These are phyloP conservation scores for Hystrix cristata DNA, from an alignment of 2,113 vertebrate genomes.

Conservation along the genomic window DNA sequence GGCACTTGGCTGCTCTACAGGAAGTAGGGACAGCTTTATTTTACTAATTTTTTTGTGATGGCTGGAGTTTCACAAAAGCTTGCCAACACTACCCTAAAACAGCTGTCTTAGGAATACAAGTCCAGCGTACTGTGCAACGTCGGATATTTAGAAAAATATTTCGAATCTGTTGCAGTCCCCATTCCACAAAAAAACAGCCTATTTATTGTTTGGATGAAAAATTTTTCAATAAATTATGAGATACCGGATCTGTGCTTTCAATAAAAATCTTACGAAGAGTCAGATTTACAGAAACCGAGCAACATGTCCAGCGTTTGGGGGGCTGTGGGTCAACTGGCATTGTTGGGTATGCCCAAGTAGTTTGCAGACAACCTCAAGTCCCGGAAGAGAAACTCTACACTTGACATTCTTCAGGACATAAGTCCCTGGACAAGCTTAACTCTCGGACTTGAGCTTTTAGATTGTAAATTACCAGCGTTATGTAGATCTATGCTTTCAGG, in stretches of 20 bases:
- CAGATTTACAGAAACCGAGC: background rate
- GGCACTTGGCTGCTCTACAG: background rate
- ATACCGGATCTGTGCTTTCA: background rate
- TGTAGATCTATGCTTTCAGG: conserved; percentile 6
- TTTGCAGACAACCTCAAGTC: background rate
- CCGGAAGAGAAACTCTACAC: background rate
- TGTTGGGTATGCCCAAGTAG: accelerated
- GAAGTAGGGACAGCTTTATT: background rate
- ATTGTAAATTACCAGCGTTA: background rate
- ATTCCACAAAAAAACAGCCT: background rate
- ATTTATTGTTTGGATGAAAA: background rate
- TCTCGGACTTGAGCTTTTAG: background rate
- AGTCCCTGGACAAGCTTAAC: background rate
- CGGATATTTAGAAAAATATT: background rate
- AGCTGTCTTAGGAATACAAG: conserved; percentile 19
- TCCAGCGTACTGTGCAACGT: background rate
- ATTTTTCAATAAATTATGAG: background rate
- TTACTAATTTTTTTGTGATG: background rate
- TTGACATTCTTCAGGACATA: background rate
- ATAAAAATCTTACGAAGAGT: background rate
- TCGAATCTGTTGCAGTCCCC: background rate
- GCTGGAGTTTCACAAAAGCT: background rate
- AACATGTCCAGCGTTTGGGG: background rate
- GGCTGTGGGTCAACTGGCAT: background rate
- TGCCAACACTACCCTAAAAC: background rate